Percentiles rank a stretch among this genome's conserved stretches.
phyloP scores from a whole-genome alignment of 2,113 vertebrate species.

The Cinclus cinclus region DNA sequence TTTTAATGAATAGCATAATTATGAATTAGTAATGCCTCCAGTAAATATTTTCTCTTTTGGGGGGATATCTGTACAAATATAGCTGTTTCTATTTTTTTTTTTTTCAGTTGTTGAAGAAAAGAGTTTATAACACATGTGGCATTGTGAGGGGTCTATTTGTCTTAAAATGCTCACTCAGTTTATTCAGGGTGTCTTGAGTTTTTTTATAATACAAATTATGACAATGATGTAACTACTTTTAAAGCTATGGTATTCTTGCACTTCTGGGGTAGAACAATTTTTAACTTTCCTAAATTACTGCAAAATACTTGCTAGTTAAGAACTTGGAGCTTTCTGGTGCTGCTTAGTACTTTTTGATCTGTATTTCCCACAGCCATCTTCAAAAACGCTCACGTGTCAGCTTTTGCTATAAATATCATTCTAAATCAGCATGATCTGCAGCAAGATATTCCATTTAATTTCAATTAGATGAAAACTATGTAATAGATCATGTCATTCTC shows the following conservation, averaged over 20 bases:
- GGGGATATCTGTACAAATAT: neutral
- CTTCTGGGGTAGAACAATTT: neutral
- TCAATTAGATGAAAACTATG: constrained; percentile 41
- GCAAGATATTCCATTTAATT: constrained; percentile 31
- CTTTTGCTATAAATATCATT: constrained; percentile 22
- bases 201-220: neutral
- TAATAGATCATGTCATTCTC: constrained; percentile 37
- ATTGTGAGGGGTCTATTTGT: neutral
- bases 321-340: neutral
- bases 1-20: neutral
- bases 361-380: neutral
- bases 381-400: neutral
- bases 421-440: constrained; percentile 14
- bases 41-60: neutral
- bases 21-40: neutral
- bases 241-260: neutral
- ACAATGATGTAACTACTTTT: neutral
- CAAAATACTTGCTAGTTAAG: neutral
- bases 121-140: neutral
- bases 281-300: neutral
- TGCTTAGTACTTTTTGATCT: neutral
- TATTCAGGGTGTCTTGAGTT: neutral
- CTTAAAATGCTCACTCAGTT: neutral
- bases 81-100: neutral
- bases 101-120: neutral